A percentile compares a stretch with the other conserved stretches of the same genome.
These are phyloP conservation scores for Lepidonotus clava DNA, from an alignment of 2,888 invertebrate species.

Conservation along the genomic window DNA sequence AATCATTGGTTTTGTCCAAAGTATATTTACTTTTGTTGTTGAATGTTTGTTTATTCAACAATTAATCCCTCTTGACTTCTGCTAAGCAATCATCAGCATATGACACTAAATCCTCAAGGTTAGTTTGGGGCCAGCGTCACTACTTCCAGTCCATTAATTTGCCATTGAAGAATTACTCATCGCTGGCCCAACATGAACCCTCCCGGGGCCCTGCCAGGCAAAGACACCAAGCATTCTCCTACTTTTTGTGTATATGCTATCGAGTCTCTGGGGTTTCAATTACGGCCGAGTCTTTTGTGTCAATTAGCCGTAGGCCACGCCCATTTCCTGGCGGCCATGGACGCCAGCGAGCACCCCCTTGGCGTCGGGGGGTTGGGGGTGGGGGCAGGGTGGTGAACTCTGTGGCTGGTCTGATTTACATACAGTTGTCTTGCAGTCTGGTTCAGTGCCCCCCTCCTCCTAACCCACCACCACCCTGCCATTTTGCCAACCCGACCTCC, in stretches of 20 bases:
- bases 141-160: slow-evolving; percentile 18
- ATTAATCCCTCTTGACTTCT: too few relatives aligned
- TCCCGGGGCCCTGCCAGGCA: neutral
- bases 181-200: neutral
- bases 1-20: too few relatives aligned
- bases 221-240: neutral
- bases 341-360: slow-evolving; percentile 21
- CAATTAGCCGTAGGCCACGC: slow-evolving; percentile 42
- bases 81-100: too few relatives aligned
- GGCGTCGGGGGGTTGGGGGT: neutral
- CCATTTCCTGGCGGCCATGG: slow-evolving; percentile 3
- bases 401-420: slow-evolving; percentile 25
- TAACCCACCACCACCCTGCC: too few relatives aligned
- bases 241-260: neutral
- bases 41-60: too few relatives aligned
- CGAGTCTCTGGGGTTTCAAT: slow-evolving; percentile 11
- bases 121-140: slow-evolving; percentile 9
- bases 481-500: too few relatives aligned
- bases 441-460: too few relatives aligned
- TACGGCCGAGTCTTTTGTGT: slow-evolving; percentile 7
- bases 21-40: too few relatives aligned
- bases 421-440: slow-evolving; percentile 28
- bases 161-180: neutral
- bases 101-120: too few relatives aligned
- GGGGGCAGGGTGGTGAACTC: slow-evolving; percentile 1